phyloP scores from a whole-genome alignment of 2,113 vertebrate genomes.

The Xyliphius kryptos region DNA sequence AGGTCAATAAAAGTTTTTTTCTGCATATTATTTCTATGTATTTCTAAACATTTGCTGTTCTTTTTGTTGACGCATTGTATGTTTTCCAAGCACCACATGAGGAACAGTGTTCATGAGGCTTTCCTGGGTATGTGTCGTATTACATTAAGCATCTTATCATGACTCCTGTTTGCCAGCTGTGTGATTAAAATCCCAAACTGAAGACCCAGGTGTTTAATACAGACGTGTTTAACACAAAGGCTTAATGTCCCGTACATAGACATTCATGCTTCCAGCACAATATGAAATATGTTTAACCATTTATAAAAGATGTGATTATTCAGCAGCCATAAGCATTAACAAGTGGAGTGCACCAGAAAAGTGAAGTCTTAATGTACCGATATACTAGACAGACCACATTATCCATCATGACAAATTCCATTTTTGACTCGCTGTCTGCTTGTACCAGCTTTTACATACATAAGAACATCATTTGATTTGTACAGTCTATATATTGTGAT shows the following conservation, averaged over 20 bases:
- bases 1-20: no score
- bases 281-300: not conserved
- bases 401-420: not conserved
- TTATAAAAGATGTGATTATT: constrained; percentile 12
- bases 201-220: constrained; percentile 48
- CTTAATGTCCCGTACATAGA: constrained; percentile 1
- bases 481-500: constrained; percentile 8
- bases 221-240: no score
- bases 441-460: not conserved
- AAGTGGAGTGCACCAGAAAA: not conserved
- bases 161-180: constrained; percentile 52
- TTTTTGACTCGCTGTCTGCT: not conserved
- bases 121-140: no score
- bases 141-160: not conserved
- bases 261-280: not conserved
- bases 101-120: no score
- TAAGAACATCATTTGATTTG: not conserved
- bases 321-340: constrained; percentile 8
- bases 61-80: no score
- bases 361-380: not conserved
- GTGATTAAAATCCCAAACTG: constrained; percentile 43
- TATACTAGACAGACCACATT: not conserved
- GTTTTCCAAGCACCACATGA: no score
- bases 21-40: no score
- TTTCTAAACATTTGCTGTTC: no score